Evolutionary conservation across 1,140 invertebrate species (phyloP).

Genomic region (Macrobrachium nipponense): DNA sequence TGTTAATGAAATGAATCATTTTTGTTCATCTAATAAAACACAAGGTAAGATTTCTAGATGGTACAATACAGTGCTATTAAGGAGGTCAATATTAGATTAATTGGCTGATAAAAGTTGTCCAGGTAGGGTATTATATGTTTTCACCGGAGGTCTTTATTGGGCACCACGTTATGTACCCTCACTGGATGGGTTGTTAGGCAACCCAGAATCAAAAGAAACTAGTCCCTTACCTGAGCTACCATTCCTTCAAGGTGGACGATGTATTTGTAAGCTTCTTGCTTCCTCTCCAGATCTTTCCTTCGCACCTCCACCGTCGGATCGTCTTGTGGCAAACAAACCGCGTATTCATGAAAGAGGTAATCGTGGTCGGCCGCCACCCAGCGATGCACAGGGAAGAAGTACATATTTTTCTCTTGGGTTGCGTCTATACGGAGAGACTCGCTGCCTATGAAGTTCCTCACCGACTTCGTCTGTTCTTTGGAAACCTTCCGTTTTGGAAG

Average conservation of each 20-base stretch:
- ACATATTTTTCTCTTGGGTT: slow-evolving; percentile 68
- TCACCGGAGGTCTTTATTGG: too few species aligned
- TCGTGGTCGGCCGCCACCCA: slow-evolving; percentile 67
- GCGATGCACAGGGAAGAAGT: slow-evolving; percentile 67
- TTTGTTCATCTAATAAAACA: too few species aligned
- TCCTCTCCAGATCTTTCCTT: slow-evolving; percentile 68
- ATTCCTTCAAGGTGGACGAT: slow-evolving; percentile 36
- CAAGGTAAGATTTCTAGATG: too few species aligned
- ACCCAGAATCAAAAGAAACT: too few species aligned
- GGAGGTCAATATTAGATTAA: too few species aligned
- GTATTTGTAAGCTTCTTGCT: slow-evolving; percentile 67
- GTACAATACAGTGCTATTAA: too few species aligned
- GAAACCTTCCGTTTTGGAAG: slow-evolving; percentile 67
- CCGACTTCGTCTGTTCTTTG: slow-evolving; percentile 68
- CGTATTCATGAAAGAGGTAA: slow-evolving; percentile 69
- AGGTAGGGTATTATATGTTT: too few species aligned
- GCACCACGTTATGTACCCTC: not conserved
- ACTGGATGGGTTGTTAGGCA: not conserved
- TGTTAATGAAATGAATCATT: too few species aligned
- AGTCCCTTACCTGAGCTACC: slow-evolving; percentile 41
- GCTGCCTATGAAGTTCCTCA: slow-evolving; percentile 67
- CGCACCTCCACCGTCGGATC: slow-evolving; percentile 69
- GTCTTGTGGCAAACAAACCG: slow-evolving; percentile 69
- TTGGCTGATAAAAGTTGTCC: too few species aligned
- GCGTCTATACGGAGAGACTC: slow-evolving; percentile 67